Evolutionary conservation across 2,113 vertebrate species (phyloP), one percentile per base, ranked within the genome.

Genomic region (Ovibos moschatus): DNA sequence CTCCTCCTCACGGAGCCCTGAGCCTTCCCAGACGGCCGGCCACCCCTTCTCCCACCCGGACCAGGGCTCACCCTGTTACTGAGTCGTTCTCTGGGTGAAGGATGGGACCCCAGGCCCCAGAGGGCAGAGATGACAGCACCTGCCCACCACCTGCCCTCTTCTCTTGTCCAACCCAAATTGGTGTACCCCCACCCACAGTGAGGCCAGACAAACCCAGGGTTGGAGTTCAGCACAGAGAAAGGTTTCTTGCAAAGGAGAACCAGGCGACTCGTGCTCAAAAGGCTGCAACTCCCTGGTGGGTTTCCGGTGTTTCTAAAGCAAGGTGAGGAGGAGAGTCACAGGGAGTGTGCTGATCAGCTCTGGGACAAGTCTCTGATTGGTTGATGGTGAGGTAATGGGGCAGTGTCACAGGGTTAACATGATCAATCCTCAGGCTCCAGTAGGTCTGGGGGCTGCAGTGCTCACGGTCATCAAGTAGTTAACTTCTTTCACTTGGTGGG

Each of bases 1-100:
- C 51, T 12, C 8, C 10, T 47, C 45, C 25, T 28, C 76, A 10
- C 4, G 2, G 43, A 4, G 14, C 87, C 27, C 45, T 12, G 7
- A 57, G 53, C 58, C 51, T 13, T 9, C 27, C 55, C n/a, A 1
- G 84, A 58, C n/a, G 25, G 21, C 36, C 25, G 16, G 8, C 8
- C 8, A 19, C 9, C 17, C 40, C 5, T 33, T 11, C 21, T 33
- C 88, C 55, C 78, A 45, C 13, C 67, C 2, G 17, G 19, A 30
- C 5, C 25, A 1, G 11, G 9, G 17, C 62, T 36, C 17, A 60
- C 14, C 0, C 5, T 12, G 36, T 13, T 8, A 5, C 55, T 0
- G 17, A 23, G 33, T 33, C 23, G 25, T n/a, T 76, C 19, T 87
- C 4, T 21, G 47, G 28, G 6, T 5, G 28, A 13, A n/a, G 92